These are phyloP conservation scores for Candidula unifasciata DNA, from an alignment of 2,888 invertebrate genomes.

Conservation along the genomic window DNA sequence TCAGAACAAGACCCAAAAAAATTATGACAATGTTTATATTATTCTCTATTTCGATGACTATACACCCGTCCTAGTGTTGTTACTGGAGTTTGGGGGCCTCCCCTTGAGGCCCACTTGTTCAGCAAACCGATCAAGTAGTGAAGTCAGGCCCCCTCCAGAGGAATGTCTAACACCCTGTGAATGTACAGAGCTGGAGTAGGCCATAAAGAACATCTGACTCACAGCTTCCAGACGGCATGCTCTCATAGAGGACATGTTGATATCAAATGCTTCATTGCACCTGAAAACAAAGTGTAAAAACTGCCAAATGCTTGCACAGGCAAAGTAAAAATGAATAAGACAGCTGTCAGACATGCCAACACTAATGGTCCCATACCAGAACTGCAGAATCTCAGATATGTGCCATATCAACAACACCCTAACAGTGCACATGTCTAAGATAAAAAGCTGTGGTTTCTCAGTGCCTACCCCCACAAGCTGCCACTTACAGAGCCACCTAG, in stretches of 20 bases:
- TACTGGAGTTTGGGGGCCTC: background rate
- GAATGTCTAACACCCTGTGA: constrained; percentile 32
- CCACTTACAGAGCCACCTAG: too few relatives aligned
- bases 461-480: too few relatives aligned
- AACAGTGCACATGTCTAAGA: too few relatives aligned
- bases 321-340: too few relatives aligned
- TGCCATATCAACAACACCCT: too few relatives aligned
- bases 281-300: constrained; percentile 51
- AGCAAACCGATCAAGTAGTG: constrained; percentile 81
- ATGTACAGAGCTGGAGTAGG: constrained; percentile 80
- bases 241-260: constrained; percentile 73
- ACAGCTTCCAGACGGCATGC: constrained; percentile 80
- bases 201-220: constrained; percentile 81
- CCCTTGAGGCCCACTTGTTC: constrained; percentile 81
- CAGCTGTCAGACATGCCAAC: too few relatives aligned
- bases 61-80: constrained; percentile 34
- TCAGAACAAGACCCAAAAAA: too few relatives aligned
- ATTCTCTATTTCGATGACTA: background rate
- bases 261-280: constrained; percentile 63
- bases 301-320: too few relatives aligned
- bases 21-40: too few relatives aligned
- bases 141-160: constrained; percentile 77
- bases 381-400: too few relatives aligned
- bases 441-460: too few relatives aligned
- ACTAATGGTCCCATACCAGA: too few relatives aligned